Evolutionary conservation across 2,113 vertebrate genomes (phyloP).

Genomic region (Plectropomus leopardus): DNA sequence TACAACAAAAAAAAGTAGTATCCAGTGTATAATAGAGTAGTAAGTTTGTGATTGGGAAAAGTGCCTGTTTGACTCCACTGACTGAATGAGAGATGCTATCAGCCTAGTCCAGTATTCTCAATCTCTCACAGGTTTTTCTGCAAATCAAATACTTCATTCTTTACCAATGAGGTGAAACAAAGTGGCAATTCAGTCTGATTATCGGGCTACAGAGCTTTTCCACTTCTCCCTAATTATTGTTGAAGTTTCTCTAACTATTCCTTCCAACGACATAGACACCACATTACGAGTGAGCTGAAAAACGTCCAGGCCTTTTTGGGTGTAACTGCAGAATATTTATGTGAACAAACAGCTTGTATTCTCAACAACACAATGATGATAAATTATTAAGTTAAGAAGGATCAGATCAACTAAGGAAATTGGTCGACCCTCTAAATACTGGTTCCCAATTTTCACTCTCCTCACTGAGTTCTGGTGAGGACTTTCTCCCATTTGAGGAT

Average conservation of each 20-base stretch:
- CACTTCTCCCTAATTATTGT: background rate
- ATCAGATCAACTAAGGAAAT: background rate
- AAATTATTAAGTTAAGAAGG: background rate
- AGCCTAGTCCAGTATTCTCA: background rate
- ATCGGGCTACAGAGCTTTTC: background rate
- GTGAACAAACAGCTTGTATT: background rate
- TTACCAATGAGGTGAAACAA: background rate
- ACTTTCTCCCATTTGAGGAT: background rate
- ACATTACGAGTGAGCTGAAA: background rate
- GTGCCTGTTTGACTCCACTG: background rate
- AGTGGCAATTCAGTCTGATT: background rate
- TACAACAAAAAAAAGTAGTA: slow-evolving; percentile 64
- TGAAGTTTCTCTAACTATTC: background rate
- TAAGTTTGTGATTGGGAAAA: background rate
- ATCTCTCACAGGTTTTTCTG: background rate
- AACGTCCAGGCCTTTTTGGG: background rate
- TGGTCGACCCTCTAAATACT: background rate
- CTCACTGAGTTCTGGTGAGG: background rate
- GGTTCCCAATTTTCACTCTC: background rate
- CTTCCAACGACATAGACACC: background rate
- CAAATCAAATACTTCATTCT: background rate
- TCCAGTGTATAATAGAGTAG: background rate
- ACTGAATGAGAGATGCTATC: background rate
- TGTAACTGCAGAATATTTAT: background rate
- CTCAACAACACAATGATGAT: background rate